phyloP scores from a whole-genome alignment of 2,888 invertebrate species.

The Heliconius charithonia region DNA sequence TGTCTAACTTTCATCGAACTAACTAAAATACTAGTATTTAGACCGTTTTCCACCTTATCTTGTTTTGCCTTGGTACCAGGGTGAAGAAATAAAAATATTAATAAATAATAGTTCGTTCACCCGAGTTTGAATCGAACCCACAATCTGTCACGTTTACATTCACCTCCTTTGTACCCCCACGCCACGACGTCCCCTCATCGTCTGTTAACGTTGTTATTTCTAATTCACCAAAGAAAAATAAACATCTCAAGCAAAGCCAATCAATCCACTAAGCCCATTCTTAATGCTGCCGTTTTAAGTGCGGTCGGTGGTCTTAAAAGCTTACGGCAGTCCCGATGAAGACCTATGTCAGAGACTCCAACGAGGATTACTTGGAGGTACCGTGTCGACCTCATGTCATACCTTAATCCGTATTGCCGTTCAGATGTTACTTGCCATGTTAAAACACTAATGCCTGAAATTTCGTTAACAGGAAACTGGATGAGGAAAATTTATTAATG shows the following conservation, averaged over 20 bases:
- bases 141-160: too few species aligned
- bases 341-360: constrained; percentile 47
- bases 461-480: neutral
- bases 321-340: constrained; percentile 45
- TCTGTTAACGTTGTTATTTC: neutral
- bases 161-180: neutral
- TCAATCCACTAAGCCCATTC: constrained; percentile 34
- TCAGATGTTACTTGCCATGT: constrained; percentile 31
- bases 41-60: neutral
- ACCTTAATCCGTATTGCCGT: constrained; percentile 37
- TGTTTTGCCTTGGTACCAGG: too few species aligned
- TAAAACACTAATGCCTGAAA: constrained; percentile 9
- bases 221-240: constrained; percentile 1
- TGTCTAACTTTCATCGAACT: neutral
- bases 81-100: too few species aligned
- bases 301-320: constrained; percentile 46
- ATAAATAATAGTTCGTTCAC: too few species aligned
- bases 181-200: neutral
- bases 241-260: constrained; percentile 18
- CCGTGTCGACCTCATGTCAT: constrained; percentile 44
- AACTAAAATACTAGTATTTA: too few species aligned
- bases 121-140: too few species aligned
- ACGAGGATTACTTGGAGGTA: constrained; percentile 38
- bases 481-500: neutral
- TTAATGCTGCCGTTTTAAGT: constrained; percentile 39